Base-by-base conservation (phyloP, 2,797 vertebrate genomes). In the Myotis vivesi region DNA sequence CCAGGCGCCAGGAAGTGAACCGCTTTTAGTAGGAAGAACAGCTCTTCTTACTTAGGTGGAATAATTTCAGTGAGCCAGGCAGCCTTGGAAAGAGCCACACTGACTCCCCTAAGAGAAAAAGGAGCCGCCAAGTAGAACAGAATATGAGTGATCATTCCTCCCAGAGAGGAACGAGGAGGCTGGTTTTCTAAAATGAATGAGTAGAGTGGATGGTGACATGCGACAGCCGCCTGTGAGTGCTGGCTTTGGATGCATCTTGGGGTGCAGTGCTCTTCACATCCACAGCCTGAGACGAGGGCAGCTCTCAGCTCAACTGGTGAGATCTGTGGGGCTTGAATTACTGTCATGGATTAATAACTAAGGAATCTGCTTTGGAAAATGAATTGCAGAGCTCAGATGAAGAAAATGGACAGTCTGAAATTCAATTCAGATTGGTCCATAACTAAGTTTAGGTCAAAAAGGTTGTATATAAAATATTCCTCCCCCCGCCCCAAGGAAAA, bases 281-380 rank as follows among this genome's bases (percentile, higher is more conserved):
- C 69, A 59, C 0, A 5, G 46, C 64, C 53, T 0, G 2, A 13
- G 19, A 49, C 20, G 10, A 79, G 57, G 16, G 36, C 1, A 10
- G 66, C 6, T 4, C 89, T 76, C 30, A 41, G 62, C 33, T 49
- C 72, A 16, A 64, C 8, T 1, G 16, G 77, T 86, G 51, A 87
- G 82, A 44, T 25, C 33, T 36, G 44, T 7, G 51, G 62, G n/a
- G 66, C 33, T 30, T n/a, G 19, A 82, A 41, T 49, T n/a, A 82
- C 51, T 19, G 13, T 13, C 69, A 62, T 51, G 73, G 62, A 82
- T 90, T 87, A 82, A 55, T 81, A 81, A 94, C 55, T n/a, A 84
- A 83, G 72, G 55, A 68, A 16, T 44, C 71, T 41, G 30, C 72
- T 95, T 82, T 76, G 57, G 41, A 86, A 94, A 96, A 90, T 93